Evolutionary conservation across 2,113 vertebrate genomes (phyloP).

Genomic region (Cairina moschata): DNA sequence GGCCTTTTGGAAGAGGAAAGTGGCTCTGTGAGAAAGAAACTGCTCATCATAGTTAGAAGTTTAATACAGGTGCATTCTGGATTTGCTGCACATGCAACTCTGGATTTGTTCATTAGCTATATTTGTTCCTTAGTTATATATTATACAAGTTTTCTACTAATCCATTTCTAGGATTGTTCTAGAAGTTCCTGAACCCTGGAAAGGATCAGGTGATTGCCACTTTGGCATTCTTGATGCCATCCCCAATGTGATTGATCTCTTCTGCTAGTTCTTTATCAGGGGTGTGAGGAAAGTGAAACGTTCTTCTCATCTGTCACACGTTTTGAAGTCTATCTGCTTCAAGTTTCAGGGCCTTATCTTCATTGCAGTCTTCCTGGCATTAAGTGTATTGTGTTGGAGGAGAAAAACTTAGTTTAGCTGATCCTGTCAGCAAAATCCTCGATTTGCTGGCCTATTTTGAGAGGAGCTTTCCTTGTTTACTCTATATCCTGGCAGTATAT

Average conservation of each 20-base stretch:
- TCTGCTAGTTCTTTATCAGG: neutral
- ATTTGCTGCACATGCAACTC: neutral
- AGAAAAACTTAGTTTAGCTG: neutral
- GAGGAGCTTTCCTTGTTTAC: neutral
- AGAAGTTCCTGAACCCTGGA: neutral
- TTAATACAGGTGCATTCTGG: neutral
- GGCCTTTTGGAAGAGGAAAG: neutral
- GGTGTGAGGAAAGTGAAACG: accelerated
- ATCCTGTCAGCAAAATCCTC: neutral
- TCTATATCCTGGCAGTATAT: neutral
- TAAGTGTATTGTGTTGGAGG: neutral
- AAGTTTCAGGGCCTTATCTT: neutral
- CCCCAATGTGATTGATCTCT: neutral
- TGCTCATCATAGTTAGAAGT: neutral
- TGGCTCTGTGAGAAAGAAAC: neutral
- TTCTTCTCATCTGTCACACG: neutral
- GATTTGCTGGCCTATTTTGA: neutral
- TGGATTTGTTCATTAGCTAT: neutral
- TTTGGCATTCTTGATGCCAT: neutral
- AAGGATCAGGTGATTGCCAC: accelerated
- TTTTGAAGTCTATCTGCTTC: neutral
- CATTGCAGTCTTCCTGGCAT: neutral
- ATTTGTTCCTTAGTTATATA: neutral
- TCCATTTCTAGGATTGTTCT: neutral
- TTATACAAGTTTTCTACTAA: neutral